These are phyloP conservation scores for Xenus cinereus DNA, from an alignment of 2,113 vertebrate genomes.

Conservation along the genomic window DNA sequence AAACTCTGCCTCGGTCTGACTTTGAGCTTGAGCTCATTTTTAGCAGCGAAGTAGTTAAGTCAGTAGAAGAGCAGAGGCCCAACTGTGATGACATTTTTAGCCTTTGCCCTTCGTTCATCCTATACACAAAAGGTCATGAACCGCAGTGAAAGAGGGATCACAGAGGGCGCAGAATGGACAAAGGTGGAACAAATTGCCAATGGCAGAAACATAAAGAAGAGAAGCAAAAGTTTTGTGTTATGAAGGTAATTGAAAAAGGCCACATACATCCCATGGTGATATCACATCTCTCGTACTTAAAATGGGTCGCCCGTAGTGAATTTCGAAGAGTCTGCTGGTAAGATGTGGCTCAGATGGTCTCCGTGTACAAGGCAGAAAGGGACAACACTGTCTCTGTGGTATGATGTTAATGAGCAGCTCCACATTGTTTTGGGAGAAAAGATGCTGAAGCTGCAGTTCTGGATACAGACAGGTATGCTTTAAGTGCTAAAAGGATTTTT, in stretches of 20 bases:
- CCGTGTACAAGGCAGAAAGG: background rate
- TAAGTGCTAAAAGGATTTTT: background rate
- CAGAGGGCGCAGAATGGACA: background rate
- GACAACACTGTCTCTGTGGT: background rate
- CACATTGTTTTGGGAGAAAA: background rate
- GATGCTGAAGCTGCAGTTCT: background rate
- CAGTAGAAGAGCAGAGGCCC: background rate
- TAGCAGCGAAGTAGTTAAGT: background rate
- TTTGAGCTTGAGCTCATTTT: background rate
- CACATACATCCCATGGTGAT: background rate
- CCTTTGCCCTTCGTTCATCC: constrained; percentile 27
- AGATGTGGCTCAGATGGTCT: constrained; percentile 4
- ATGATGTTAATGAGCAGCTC: background rate
- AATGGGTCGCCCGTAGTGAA: background rate
- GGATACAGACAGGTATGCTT: background rate
- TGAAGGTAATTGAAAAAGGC: background rate
- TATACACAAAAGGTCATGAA: constrained; percentile 14
- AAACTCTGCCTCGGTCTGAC: background rate
- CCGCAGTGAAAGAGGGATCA: constrained; percentile 18
- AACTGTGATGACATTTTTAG: constrained; percentile 34
- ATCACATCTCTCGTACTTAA: background rate
- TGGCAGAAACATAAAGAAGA: constrained; percentile 29
- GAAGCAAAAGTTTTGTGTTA: constrained; percentile 5
- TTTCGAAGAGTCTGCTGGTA: background rate
- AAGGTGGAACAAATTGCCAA: constrained; percentile 53